phyloP scores from a whole-genome alignment of 2,888 invertebrate species.

The Portevinia maculata region DNA sequence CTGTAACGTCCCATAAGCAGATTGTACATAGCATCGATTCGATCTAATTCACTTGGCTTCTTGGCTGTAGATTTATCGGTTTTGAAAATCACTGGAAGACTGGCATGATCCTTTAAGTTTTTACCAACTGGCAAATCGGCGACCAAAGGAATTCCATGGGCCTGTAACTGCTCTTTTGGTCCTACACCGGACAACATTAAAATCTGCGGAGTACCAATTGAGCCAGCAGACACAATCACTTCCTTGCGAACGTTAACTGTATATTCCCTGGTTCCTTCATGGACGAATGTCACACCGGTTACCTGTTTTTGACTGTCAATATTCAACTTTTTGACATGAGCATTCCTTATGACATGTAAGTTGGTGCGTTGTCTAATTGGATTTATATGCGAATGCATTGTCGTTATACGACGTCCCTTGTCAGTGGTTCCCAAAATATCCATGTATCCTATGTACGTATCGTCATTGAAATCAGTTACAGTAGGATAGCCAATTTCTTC shows the following conservation, averaged over 20 bases:
- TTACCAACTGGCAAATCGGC: conserved; percentile 85
- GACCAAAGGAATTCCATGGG: conserved; percentile 78
- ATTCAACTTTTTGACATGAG: conserved; percentile 85
- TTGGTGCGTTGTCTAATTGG: conserved; percentile 84
- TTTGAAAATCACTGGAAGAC: conserved; percentile 83
- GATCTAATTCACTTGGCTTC: conserved; percentile 81
- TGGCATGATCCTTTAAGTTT: conserved; percentile 92
- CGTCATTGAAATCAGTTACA: conserved; percentile 91
- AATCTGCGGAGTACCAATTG: conserved; percentile 95
- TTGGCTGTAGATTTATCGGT: conserved; percentile 83
- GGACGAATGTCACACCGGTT: conserved; percentile 83
- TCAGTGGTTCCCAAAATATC: conserved; percentile 93
- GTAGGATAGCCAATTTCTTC: conserved; percentile 92
- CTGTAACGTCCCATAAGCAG: conserved; percentile 84
- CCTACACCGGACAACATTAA: conserved; percentile 91
- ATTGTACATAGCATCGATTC: conserved; percentile 81
- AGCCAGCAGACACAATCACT: conserved; percentile 93
- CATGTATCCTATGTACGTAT: conserved; percentile 92
- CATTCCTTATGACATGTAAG: conserved; percentile 85
- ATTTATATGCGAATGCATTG: conserved; percentile 89
- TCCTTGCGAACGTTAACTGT: conserved; percentile 87
- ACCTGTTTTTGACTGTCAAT: conserved; percentile 85
- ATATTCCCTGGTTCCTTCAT: conserved; percentile 83
- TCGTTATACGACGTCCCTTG: conserved; percentile 90
- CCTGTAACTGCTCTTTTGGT: conserved; percentile 78